Evolutionary conservation across 2,113 vertebrate genomes (phyloP).

Genomic region (Callithrix jacchus): DNA sequence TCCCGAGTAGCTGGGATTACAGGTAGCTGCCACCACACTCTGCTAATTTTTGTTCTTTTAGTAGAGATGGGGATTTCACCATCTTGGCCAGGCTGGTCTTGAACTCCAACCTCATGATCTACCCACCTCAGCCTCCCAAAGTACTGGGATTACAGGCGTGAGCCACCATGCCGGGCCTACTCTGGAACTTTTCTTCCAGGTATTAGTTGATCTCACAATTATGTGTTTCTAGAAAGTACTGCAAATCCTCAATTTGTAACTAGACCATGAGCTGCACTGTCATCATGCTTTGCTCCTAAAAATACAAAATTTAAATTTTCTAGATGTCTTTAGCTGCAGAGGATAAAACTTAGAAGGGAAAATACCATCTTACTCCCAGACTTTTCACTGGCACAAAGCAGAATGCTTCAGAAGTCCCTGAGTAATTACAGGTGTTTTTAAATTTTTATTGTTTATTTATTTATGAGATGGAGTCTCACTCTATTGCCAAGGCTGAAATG

Average conservation of each 20-base stretch:
- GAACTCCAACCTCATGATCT: no score
- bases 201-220: not conserved
- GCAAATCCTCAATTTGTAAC: constrained; percentile 34
- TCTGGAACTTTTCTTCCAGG: not conserved
- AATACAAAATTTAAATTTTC: constrained; percentile 43
- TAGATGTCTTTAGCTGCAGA: constrained; percentile 28
- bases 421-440: constrained; percentile 28
- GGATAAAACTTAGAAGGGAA: constrained; percentile 39
- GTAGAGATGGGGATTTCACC: no score
- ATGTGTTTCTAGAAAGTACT: constrained; percentile 17
- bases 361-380: not conserved
- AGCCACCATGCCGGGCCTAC: not conserved
- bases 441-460: no score
- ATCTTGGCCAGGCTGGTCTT: no score
- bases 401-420: constrained; percentile 27
- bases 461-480: no score
- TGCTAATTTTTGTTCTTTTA: no score
- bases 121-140: no score
- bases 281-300: not conserved
- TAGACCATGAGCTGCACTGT: not conserved
- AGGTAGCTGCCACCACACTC: no score
- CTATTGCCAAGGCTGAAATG: no score
- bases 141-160: no score
- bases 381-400: constrained; percentile 14
- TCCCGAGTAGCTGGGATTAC: no score